These are phyloP conservation scores for Digitonthophagus gazella DNA, from an alignment of 2,888 invertebrate species.

Conservation along the genomic window DNA sequence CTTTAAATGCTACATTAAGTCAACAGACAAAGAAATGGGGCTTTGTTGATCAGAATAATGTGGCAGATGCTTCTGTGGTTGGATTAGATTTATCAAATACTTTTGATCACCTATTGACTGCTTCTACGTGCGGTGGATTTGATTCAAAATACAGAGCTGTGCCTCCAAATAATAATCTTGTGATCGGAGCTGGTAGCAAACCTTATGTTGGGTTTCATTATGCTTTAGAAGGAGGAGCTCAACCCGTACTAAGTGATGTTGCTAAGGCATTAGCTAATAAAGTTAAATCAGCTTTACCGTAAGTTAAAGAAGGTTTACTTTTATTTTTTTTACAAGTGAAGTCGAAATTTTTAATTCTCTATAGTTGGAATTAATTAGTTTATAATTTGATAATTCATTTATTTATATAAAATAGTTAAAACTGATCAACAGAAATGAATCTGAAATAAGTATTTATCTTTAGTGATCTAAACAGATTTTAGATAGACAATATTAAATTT, in stretches of 20 bases:
- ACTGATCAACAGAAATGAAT: no score
- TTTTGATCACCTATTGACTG: conserved; percentile 84
- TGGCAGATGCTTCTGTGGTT: conserved; percentile 76
- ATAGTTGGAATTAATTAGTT: no score
- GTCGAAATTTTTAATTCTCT: no score
- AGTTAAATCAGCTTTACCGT: conserved; percentile 77
- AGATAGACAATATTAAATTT: no score
- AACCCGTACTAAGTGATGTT: conserved; percentile 84
- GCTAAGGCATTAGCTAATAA: conserved; percentile 89
- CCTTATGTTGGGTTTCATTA: conserved; percentile 89
- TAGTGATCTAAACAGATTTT: no score
- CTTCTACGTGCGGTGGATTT: conserved; percentile 74
- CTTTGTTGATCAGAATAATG: conserved; percentile 71
- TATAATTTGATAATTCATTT: no score
- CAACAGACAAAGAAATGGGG: conserved; percentile 89
- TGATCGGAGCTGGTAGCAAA: conserved; percentile 74
- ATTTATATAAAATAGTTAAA: no score
- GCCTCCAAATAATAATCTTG: conserved; percentile 73
- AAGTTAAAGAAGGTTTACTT: conserved; percentile 47
- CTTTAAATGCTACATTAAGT: conserved; percentile 54
- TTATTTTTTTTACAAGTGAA: background rate
- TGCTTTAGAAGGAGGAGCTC: conserved; percentile 78
- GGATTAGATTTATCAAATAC: conserved; percentile 70
- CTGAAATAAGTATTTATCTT: no score
- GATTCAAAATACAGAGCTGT: conserved; percentile 69